Evolutionary conservation across 2,797 vertebrate species (phyloP).

Genomic region (Diceros bicornis): DNA sequence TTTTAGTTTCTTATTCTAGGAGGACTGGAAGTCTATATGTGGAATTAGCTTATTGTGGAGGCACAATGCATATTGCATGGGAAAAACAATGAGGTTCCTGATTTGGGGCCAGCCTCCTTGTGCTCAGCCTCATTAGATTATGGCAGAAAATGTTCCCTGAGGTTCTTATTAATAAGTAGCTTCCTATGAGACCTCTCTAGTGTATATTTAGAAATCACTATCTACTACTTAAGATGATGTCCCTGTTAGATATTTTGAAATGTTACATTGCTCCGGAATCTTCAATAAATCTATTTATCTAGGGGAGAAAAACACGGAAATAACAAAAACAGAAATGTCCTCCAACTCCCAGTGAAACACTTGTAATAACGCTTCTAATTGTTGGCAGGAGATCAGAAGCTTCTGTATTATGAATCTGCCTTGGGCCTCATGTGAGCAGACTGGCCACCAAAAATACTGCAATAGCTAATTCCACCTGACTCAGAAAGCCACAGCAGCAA

Average conservation of each 20-base stretch:
- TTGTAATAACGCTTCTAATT: background rate
- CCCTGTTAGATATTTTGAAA: constrained; percentile 58
- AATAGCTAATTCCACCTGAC: accelerated
- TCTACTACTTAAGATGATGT: constrained; percentile 10
- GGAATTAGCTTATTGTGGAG: background rate
- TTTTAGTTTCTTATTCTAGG: background rate
- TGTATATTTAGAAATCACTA: constrained; percentile 39
- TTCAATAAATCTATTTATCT: constrained; percentile 40
- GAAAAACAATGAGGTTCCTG: background rate
- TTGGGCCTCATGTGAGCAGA: background rate
- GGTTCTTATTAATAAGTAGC: constrained; percentile 23
- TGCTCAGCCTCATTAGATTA: background rate
- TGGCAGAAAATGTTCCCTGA: constrained; percentile 41
- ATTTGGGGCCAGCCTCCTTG: background rate
- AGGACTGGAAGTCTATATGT: background rate
- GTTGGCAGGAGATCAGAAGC: background rate
- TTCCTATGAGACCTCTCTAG: background rate
- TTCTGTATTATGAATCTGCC: background rate
- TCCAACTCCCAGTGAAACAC: background rate
- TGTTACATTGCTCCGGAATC: background rate
- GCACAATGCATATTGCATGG: background rate
- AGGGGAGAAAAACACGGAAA: background rate
- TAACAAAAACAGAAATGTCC: constrained; percentile 43
- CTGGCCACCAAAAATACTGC: background rate
- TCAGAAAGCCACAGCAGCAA: background rate